phyloP scores from a whole-genome alignment of 2,888 invertebrate species.

The Dinocampus coccinellae region DNA sequence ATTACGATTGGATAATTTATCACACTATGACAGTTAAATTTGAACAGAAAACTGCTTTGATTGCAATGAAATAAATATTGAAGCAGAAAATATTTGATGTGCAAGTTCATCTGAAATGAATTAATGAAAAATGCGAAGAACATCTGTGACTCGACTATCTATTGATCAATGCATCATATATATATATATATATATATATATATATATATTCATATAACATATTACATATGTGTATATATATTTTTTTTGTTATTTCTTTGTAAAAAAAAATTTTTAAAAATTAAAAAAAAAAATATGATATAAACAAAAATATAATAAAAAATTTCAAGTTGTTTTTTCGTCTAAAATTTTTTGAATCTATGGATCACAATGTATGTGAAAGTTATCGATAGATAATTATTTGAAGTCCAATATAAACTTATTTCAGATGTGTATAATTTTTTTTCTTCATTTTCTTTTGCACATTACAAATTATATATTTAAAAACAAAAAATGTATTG shows the following conservation, averaged over 20 bases:
- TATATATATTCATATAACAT: too few relatives aligned
- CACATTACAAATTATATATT: conserved; percentile 17
- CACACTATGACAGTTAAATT: neutral
- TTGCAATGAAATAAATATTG: too few relatives aligned
- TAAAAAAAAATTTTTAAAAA: neutral
- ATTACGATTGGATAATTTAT: too few relatives aligned
- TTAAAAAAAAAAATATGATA: neutral
- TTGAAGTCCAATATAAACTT: neutral
- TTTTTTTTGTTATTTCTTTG: neutral
- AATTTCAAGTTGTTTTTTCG: neutral
- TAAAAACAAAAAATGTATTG: neutral
- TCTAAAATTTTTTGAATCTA: neutral
- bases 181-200: too few relatives aligned
- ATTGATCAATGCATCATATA: neutral
- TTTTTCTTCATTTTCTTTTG: conserved; percentile 26
- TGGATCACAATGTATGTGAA: too few relatives aligned
- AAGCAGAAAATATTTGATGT: too few relatives aligned
- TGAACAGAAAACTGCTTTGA: neutral
- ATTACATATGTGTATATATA: neutral
- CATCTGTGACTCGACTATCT: neutral
- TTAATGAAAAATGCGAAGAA: neutral
- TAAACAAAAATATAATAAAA: neutral
- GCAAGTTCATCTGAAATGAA: neutral
- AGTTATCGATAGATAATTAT: neutral
- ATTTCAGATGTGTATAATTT: neutral